A percentile compares a stretch with the other conserved stretches of the same genome.
Evolutionary conservation across 2,113 vertebrate genomes (phyloP).

Genomic region (Myanophis thanlyinensis): DNA sequence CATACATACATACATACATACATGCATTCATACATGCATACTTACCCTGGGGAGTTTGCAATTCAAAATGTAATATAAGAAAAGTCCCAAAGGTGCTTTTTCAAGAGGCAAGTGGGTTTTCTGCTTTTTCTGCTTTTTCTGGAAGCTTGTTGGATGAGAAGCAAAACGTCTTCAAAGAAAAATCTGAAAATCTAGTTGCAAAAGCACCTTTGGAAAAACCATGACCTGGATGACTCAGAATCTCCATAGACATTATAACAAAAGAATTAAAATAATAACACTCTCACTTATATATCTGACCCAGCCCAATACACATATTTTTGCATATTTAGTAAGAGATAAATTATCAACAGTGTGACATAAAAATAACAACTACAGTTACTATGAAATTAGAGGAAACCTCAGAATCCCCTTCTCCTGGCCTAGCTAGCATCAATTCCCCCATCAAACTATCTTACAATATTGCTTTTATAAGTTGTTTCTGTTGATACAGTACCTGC

Average conservation of each 20-base stretch:
- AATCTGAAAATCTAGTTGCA: too few species aligned
- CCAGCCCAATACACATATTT: not conserved
- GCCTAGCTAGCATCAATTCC: not conserved
- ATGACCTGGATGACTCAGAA: too few species aligned
- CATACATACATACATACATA: not conserved
- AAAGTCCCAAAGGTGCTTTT: too few species aligned
- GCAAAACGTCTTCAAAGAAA: too few species aligned
- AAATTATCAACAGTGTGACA: not conserved
- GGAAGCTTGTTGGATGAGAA: too few species aligned
- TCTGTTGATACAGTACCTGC: not conserved
- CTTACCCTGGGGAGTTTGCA: not conserved
- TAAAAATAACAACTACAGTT: not conserved
- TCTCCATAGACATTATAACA: not conserved
- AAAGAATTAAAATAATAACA: not conserved
- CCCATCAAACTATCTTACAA: not conserved
- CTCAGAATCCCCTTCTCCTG: not conserved
- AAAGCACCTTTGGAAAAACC: too few species aligned
- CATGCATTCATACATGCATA: not conserved
- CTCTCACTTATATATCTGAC: not conserved
- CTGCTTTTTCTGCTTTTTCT: too few species aligned
- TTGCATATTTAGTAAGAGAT: not conserved
- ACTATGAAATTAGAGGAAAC: not conserved
- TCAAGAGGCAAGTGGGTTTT: too few species aligned
- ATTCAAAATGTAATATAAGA: not conserved
- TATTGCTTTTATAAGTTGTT: not conserved